These are phyloP conservation scores for Parapsyche elsis DNA, from an alignment of 1,140 invertebrate genomes.

Conservation along the genomic window DNA sequence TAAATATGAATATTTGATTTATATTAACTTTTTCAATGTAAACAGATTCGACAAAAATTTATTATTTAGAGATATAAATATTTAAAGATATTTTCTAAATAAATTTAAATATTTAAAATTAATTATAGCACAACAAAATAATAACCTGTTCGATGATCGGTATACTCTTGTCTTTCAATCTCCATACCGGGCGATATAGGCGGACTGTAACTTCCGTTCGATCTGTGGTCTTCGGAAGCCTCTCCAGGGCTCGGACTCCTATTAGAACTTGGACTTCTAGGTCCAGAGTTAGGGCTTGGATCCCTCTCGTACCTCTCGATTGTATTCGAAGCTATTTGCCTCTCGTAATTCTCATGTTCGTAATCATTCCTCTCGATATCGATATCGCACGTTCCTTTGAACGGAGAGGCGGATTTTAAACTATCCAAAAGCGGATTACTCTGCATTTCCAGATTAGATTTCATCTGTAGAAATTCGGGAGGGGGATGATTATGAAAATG, in stretches of 20 bases:
- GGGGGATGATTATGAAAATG: slow-evolving; percentile 58
- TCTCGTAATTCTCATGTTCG: slow-evolving; percentile 57
- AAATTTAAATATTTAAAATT: too few relatives aligned
- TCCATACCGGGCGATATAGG: slow-evolving; percentile 67
- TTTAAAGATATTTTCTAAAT: too few relatives aligned
- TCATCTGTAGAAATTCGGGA: background rate
- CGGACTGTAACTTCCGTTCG: slow-evolving; percentile 63
- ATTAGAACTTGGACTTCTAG: slow-evolving; percentile 61
- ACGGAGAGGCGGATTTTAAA: background rate
- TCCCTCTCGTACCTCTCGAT: slow-evolving; percentile 60
- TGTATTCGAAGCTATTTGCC: slow-evolving; percentile 64
- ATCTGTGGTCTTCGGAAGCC: slow-evolving; percentile 64
- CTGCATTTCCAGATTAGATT: background rate
- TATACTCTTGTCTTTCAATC: slow-evolving; percentile 64
- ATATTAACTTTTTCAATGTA: too few relatives aligned
- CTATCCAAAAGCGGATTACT: background rate
- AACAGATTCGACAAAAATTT: too few relatives aligned
- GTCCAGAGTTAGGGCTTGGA: slow-evolving; percentile 60
- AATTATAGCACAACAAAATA: background rate
- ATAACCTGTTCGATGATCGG: slow-evolving; percentile 64
- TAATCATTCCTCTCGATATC: slow-evolving; percentile 41
- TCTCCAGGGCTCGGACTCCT: slow-evolving; percentile 61
- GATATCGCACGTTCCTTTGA: slow-evolving; percentile 22
- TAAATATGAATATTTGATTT: too few relatives aligned
- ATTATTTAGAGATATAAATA: too few relatives aligned